A percentile compares a stretch with the other conserved stretches of the same genome.
These are phyloP conservation scores for Orthosia cruda DNA, from an alignment of 2,888 invertebrate species.

Conservation along the genomic window DNA sequence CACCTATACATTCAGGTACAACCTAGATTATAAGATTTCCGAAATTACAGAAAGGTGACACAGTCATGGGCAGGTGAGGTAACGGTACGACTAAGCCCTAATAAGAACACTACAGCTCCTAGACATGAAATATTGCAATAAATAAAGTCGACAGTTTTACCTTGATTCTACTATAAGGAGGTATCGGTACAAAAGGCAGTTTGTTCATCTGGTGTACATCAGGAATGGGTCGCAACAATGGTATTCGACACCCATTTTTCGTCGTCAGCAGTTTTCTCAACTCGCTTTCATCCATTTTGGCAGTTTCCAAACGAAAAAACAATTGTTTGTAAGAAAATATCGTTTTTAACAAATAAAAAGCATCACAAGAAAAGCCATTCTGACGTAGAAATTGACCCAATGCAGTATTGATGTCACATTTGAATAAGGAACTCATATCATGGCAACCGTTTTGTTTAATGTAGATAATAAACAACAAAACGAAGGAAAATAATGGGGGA, in stretches of 20 bases:
- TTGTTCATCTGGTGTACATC: conserved; percentile 84
- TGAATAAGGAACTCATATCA: conserved; percentile 47
- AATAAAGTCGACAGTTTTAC: conserved; percentile 70
- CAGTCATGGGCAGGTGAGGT: neutral
- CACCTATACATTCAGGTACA: too few species aligned
- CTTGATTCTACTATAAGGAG: conserved; percentile 88
- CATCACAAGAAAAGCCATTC: conserved; percentile 35
- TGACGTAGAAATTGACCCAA: conserved; percentile 10
- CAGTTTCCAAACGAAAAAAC: conserved; percentile 52
- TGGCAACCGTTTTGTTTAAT: conserved; percentile 49
- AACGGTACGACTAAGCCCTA: neutral
- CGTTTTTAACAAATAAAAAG: conserved; percentile 30
- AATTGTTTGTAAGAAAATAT: conserved; percentile 46
- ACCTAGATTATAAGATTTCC: too few species aligned
- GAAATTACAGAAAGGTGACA: too few species aligned
- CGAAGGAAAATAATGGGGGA: neutral
- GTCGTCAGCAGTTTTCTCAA: conserved; percentile 85
- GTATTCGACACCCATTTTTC: conserved; percentile 88
- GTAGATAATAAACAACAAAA: conserved; percentile 23
- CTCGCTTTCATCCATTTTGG: conserved; percentile 86
- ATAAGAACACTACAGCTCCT: too few species aligned
- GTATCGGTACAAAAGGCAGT: conserved; percentile 84
- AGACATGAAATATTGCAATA: too few species aligned
- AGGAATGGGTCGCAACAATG: conserved; percentile 85
- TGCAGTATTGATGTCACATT: conserved; percentile 53